These are phyloP conservation scores for Monopis laevigella DNA, from an alignment of 2,888 invertebrate species.

Conservation along the genomic window DNA sequence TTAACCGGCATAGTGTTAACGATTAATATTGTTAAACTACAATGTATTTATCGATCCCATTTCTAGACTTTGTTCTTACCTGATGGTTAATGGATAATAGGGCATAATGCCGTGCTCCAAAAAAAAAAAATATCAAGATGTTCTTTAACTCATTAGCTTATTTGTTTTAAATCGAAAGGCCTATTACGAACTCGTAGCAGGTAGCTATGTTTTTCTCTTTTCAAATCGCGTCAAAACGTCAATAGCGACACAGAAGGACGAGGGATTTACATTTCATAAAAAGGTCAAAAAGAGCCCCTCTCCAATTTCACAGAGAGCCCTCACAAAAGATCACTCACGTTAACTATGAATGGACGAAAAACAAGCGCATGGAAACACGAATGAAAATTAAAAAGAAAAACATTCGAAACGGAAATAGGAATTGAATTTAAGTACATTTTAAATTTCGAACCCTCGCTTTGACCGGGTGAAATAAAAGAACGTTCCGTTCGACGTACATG, in stretches of 20 bases:
- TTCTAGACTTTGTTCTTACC: no score
- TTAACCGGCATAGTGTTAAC: no score
- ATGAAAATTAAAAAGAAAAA: conserved; percentile 58
- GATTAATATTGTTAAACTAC: no score
- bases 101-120: no score
- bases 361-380: conserved; percentile 45
- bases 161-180: neutral
- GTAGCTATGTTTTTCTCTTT: neutral
- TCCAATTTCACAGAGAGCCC: conserved; percentile 61
- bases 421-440: conserved; percentile 66
- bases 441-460: conserved; percentile 53
- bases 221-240: conserved; percentile 1
- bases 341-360: conserved; percentile 60
- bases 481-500: conserved; percentile 45
- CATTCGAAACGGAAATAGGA: conserved; percentile 52
- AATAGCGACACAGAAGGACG: conserved; percentile 1
- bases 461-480: conserved; percentile 60
- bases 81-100: no score
- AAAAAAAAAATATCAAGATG: no score
- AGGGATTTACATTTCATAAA: conserved; percentile 6
- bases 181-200: neutral
- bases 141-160: no score
- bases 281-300: conserved; percentile 19
- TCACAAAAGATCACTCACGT: conserved; percentile 63
- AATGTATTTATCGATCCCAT: no score